A percentile compares a stretch with the other conserved stretches of the same genome.
Evolutionary conservation across 2,888 invertebrate species (phyloP).

Genomic region (Cotesia congregata): DNA sequence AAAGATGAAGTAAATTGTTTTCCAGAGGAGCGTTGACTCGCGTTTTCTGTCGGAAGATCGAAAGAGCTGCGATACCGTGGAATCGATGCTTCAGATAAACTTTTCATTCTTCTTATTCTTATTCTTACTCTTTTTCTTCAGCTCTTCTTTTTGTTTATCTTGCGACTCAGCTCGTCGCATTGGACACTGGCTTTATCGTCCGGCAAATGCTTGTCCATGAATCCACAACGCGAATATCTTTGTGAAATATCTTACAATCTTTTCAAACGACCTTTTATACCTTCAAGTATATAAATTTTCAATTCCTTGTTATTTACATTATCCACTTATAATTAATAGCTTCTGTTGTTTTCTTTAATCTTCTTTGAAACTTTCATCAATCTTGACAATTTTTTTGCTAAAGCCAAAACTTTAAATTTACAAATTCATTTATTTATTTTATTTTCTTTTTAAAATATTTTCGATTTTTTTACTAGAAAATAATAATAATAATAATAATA

Average conservation of each 20-base stretch:
- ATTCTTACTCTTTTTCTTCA: neutral
- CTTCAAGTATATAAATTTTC: neutral
- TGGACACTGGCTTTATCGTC: conserved; percentile 31
- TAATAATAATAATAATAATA: no score
- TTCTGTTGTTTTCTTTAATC: neutral
- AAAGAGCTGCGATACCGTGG: conserved; percentile 4
- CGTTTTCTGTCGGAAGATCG: neutral
- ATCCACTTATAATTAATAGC: neutral
- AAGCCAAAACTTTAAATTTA: no score
- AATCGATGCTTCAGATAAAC: conserved; percentile 27
- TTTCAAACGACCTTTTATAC: neutral
- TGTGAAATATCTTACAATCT: conserved; percentile 4
- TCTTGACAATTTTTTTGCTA: neutral
- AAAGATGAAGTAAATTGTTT: neutral
- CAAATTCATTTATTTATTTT: no score
- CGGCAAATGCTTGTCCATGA: conserved; percentile 28
- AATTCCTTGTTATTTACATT: neutral
- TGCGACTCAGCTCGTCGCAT: conserved; percentile 10
- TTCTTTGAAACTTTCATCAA: neutral
- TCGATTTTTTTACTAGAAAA: no score
- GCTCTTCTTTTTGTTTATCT: conserved; percentile 6
- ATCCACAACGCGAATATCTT: conserved; percentile 19
- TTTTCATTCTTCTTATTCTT: conserved; percentile 8
- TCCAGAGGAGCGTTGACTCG: neutral
- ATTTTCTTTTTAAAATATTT: no score